These are phyloP conservation scores for Carcina quercana DNA, from an alignment of 2,888 invertebrate genomes.

Conservation along the genomic window DNA sequence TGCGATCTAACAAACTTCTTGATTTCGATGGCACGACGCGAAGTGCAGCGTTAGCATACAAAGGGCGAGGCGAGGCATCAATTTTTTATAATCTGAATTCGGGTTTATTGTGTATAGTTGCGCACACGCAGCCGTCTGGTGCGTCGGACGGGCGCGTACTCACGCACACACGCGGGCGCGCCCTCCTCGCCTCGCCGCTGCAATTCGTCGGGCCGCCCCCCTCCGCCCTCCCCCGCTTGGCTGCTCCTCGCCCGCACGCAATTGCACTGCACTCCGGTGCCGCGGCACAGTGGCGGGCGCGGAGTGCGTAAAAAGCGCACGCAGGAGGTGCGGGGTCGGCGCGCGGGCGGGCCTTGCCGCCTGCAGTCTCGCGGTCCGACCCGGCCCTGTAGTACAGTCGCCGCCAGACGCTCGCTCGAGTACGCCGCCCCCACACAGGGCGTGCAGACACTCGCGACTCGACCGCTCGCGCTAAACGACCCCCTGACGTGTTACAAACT, in stretches of 20 bases:
- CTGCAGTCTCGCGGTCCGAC: constrained; percentile 24
- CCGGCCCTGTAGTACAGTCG: constrained; percentile 62
- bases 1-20: constrained; percentile 41
- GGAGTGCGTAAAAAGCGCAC: constrained; percentile 73
- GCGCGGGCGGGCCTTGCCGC: constrained; percentile 38
- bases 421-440: constrained; percentile 66
- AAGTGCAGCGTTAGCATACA: constrained; percentile 63
- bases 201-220: constrained; percentile 63
- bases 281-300: constrained; percentile 42
- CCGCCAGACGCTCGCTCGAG: constrained; percentile 63
- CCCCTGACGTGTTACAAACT: constrained; percentile 53
- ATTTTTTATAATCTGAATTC: constrained; percentile 63
- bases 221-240: constrained; percentile 29
- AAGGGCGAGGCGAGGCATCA: constrained; percentile 52
- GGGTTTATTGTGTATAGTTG: constrained; percentile 44
- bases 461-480: constrained; percentile 45
- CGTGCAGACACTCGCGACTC: constrained; percentile 18
- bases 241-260: constrained; percentile 60
- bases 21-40: constrained; percentile 43
- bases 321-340: constrained; percentile 33
- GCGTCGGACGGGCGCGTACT: constrained; percentile 20
- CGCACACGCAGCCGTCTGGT: constrained; percentile 14
- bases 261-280: constrained; percentile 72
- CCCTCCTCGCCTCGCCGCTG: constrained; percentile 65
- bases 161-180: constrained; percentile 51